Evolutionary conservation across 2,797 vertebrate species (phyloP), one percentile per base, ranked within the genome.

Genomic region (Hipposideros larvatus): DNA sequence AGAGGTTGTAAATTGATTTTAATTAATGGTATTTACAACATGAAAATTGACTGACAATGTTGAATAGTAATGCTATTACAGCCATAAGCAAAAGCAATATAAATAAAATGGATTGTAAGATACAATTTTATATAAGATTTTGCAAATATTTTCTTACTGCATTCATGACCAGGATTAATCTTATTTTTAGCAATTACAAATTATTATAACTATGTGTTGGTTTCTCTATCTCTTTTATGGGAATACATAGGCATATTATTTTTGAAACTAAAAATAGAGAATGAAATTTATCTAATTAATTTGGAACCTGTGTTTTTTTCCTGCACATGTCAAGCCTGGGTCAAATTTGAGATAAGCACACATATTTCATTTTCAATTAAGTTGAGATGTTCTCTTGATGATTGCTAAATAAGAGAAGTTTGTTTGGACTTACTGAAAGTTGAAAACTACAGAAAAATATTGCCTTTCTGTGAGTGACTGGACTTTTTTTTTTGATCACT

Each of bases 401-500:
- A 90, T 85, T 53, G 19, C 28, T 78, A 85, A 70, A 34, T 75
- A 53, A 77, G 61, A 83, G 66, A 66, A 90, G 61, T 78, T 90
- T 78, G 15, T n/a, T 70, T 26, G 70, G 79, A 57, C 15, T 28
- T 78, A 34, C 31, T 51, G 63, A 53, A 94, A 28, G 55, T 57
- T 74, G 31, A 89, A 89, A 66, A 90, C n/a, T n/a, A 16, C 0
- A n/a, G 14, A 31, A 59, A 84, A 48, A 77, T 37, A 59, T 26
- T 83, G 37, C 55, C 18, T 66, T 66, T 66, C 59, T 83, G 24
- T 83, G 70, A 75, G 41, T 68, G 24, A 75, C 41, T n/a, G 48
- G 19, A 37, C 13, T 83, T 66, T 57, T 79, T 94, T 51, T 51
- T 51, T 51, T 14, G 9, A 43, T 43, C 43, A 9, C 43, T 43